phyloP scores from a whole-genome alignment of 1,140 invertebrate species.

The Drosophila trapezifrons region DNA sequence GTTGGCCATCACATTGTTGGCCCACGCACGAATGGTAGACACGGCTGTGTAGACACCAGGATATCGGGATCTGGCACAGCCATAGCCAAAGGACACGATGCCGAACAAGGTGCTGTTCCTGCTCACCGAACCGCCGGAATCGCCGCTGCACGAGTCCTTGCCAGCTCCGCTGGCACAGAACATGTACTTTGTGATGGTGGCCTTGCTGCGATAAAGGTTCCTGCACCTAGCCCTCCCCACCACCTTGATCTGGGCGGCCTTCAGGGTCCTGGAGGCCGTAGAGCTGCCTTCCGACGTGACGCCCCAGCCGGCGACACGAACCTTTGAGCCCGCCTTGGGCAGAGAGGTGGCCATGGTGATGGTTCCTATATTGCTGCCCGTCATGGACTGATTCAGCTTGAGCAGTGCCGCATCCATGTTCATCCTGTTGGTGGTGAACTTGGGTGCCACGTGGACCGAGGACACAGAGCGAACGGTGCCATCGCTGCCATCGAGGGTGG shows the following conservation, averaged over 20 bases:
- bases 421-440: conserved; percentile 19
- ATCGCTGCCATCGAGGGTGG: conserved; percentile 34
- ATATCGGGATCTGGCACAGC: conserved; percentile 47
- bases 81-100: conserved; percentile 60
- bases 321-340: conserved; percentile 28
- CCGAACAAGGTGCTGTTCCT: conserved; percentile 26
- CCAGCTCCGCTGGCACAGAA: conserved; percentile 40
- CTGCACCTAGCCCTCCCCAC: neutral
- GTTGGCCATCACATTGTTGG: conserved; percentile 23
- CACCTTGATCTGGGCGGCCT: conserved; percentile 6
- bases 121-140: conserved; percentile 51
- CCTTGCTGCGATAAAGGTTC: neutral
- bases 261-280: conserved; percentile 21
- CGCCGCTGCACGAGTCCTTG: conserved; percentile 59
- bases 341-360: conserved; percentile 30
- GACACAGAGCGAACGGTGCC: conserved; percentile 27
- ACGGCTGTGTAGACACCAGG: conserved; percentile 60
- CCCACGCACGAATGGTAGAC: conserved; percentile 10
- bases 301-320: conserved; percentile 60
- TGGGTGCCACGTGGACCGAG: conserved; percentile 10
- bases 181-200: conserved; percentile 50
- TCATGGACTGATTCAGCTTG: conserved; percentile 32
- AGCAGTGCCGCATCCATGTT: conserved; percentile 63
- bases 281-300: conserved; percentile 32
- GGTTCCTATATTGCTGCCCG: conserved; percentile 53